Evolutionary conservation across 2,113 vertebrate species (phyloP).

Genomic region (Hypocryptadius cinnamomeus): DNA sequence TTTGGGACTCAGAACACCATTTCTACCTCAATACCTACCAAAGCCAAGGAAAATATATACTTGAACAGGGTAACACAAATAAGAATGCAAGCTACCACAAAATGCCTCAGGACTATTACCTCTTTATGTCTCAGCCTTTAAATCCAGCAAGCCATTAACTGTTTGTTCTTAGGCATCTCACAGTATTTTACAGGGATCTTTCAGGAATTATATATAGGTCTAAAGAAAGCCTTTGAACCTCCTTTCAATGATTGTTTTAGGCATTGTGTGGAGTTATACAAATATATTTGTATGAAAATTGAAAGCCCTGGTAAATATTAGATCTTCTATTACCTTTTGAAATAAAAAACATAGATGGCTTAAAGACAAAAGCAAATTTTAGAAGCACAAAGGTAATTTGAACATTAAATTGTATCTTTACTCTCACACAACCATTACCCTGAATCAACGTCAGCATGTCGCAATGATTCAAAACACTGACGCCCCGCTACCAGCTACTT

Average conservation of each 20-base stretch:
- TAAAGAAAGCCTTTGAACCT: slow-evolving; percentile 24
- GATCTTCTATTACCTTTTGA: background rate
- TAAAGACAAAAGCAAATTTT: background rate
- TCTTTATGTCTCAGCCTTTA: slow-evolving; percentile 26
- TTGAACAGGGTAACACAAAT: slow-evolving; percentile 1
- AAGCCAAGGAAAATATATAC: slow-evolving; percentile 7
- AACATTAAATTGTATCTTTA: background rate
- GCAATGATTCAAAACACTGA: background rate
- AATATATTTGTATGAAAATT: slow-evolving; percentile 33
- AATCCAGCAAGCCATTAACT: slow-evolving; percentile 1
- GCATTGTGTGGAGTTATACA: slow-evolving; percentile 34
- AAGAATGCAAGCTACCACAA: slow-evolving; percentile 26
- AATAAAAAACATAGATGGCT: slow-evolving; percentile 24
- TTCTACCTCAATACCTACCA: slow-evolving; percentile 34
- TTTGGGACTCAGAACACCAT: slow-evolving; percentile 35
- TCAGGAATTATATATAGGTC: background rate
- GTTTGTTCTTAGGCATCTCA: background rate
- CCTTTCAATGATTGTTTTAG: slow-evolving; percentile 13
- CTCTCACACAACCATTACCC: slow-evolving; percentile 10
- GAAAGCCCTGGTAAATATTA: slow-evolving; percentile 23
- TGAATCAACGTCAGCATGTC: slow-evolving; percentile 3
- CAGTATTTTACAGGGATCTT: background rate
- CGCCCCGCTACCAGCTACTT: background rate
- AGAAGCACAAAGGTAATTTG: slow-evolving; percentile 19
- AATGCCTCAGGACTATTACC: slow-evolving; percentile 21